These are phyloP conservation scores for Halichoeres trimaculatus DNA, from an alignment of 2,113 vertebrate genomes.

Conservation along the genomic window DNA sequence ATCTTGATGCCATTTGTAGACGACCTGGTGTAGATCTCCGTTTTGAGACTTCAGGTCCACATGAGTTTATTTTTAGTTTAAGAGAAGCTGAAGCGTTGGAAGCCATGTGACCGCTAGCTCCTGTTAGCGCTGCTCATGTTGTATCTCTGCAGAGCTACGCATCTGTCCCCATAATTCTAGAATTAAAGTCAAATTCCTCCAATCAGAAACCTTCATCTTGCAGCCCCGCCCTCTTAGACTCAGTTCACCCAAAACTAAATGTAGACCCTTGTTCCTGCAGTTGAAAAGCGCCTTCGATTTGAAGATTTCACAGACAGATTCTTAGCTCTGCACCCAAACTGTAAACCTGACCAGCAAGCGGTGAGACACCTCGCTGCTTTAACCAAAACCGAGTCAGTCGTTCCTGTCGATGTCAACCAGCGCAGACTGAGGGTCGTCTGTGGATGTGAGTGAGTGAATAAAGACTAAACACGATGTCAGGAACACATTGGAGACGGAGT, in stretches of 20 bases:
- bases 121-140: neutral
- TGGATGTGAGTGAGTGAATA: conserved; percentile 4
- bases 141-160: neutral
- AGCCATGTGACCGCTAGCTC: neutral
- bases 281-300: neutral
- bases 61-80: neutral
- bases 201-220: too few relatives aligned
- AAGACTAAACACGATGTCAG: neutral
- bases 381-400: conserved; percentile 64
- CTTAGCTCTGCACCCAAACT: neutral
- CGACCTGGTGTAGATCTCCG: too few relatives aligned
- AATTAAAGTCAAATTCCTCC: too few relatives aligned
- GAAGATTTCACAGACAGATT: neutral
- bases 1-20: neutral
- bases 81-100: conserved; percentile 1
- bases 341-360: neutral
- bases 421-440: neutral
- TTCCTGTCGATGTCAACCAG: conserved; percentile 9
- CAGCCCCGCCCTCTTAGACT: too few relatives aligned
- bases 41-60: conserved; percentile 9
- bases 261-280: too few relatives aligned
- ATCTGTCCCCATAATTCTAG: too few relatives aligned
- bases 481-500: neutral
- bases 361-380: conserved; percentile 29
- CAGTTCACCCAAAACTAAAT: too few relatives aligned